Conservation (phyloP, 2,888 invertebrate genomes). For the Aproaerema taeniolella region DNA sequence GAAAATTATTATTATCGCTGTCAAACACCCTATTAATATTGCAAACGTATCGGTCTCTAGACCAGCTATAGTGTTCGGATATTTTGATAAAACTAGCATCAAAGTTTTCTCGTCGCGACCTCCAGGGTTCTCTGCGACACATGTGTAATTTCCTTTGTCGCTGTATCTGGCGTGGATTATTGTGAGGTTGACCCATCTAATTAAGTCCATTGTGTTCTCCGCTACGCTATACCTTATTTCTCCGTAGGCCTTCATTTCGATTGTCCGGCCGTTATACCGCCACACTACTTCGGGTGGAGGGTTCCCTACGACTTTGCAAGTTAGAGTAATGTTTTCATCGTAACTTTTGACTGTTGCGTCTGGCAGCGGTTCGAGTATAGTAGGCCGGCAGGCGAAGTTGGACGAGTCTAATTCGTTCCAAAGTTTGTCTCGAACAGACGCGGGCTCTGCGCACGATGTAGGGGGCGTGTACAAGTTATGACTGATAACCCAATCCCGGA, state of each 20-base stretch:
- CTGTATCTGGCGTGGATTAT: conserved; percentile 79
- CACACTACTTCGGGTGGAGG: conserved; percentile 87
- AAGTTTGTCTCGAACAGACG: conserved; percentile 79
- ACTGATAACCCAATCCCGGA: conserved; percentile 86
- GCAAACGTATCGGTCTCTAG: conserved; percentile 72
- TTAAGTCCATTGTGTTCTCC: conserved; percentile 66
- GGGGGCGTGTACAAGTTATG: conserved; percentile 86
- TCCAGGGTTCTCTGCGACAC: conserved; percentile 89
- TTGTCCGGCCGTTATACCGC: conserved; percentile 81
- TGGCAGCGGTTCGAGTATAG: conserved; percentile 81
- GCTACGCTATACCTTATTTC: conserved; percentile 68
- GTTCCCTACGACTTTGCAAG: conserved; percentile 86
- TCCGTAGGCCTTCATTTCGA: conserved; percentile 71
- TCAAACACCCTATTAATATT: conserved; percentile 67
- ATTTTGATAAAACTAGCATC: conserved; percentile 75
- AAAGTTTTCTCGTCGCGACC: conserved; percentile 87
- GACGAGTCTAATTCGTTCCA: conserved; percentile 86
- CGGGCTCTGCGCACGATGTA: conserved; percentile 85
- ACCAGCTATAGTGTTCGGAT: conserved; percentile 64
- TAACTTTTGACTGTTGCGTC: conserved; percentile 80
- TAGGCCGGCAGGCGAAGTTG: conserved; percentile 90
- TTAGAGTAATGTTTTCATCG: conserved; percentile 84
- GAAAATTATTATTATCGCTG: conserved; percentile 66
- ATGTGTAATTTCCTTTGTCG: conserved; percentile 86
- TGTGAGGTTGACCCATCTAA: conserved; percentile 82